phyloP scores from a whole-genome alignment of 2,888 invertebrate species.

The Ceriagrion tenellum region DNA sequence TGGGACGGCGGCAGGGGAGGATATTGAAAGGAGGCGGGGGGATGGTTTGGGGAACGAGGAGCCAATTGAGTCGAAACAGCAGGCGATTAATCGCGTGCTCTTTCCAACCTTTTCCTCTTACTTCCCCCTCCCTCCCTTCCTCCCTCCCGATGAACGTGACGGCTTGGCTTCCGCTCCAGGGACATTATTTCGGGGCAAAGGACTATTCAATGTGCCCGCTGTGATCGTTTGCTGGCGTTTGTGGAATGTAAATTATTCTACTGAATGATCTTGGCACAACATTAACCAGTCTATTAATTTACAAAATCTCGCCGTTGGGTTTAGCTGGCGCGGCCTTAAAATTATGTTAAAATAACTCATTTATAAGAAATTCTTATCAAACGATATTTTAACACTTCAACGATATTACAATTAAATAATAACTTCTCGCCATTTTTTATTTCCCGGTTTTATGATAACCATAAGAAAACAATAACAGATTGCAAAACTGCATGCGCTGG shows the following conservation, averaged over 20 bases:
- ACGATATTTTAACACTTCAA: too few relatives aligned
- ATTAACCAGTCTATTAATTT: too few relatives aligned
- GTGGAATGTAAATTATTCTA: not conserved
- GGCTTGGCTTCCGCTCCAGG: not conserved
- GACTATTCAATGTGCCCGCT: not conserved
- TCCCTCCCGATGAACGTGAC: not conserved
- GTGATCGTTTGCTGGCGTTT: not conserved
- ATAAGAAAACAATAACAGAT: too few relatives aligned
- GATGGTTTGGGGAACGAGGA: constrained; percentile 9
- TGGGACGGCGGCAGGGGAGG: not conserved
- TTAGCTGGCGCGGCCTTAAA: too few relatives aligned
- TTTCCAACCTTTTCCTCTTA: not conserved
- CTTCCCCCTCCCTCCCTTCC: not conserved
- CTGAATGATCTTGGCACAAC: not conserved
- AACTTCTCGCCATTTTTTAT: too few relatives aligned
- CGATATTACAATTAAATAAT: too few relatives aligned
- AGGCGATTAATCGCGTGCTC: constrained; percentile 43
- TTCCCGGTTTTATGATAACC: too few relatives aligned
- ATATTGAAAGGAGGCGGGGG: constrained; percentile 31
- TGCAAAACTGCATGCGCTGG: too few relatives aligned
- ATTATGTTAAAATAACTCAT: too few relatives aligned
- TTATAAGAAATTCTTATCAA: too few relatives aligned
- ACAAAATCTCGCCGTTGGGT: too few relatives aligned
- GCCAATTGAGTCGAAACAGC: constrained; percentile 57
- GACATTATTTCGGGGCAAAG: not conserved